Percentiles rank a stretch among this genome's conserved stretches.
These are phyloP conservation scores for Myotis myotis DNA, from an alignment of 2,797 vertebrate genomes.

Conservation along the genomic window DNA sequence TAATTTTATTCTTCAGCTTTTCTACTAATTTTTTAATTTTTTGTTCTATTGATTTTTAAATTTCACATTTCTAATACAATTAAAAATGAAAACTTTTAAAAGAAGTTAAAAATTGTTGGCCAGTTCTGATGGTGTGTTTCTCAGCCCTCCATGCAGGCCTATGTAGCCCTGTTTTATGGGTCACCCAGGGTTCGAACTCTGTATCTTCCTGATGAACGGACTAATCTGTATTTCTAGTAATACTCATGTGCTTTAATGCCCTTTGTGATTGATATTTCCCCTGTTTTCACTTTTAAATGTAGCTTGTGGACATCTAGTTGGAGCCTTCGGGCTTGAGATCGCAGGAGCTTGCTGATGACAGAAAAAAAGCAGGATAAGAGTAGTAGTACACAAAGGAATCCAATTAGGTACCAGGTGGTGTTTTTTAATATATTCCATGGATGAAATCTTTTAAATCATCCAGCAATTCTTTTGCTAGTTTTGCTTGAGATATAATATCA, in stretches of 20 bases:
- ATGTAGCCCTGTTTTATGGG: not conserved
- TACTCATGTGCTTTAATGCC: not conserved
- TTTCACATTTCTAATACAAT: not conserved
- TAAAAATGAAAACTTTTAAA: not conserved
- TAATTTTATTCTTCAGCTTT: not conserved
- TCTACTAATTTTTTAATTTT: not conserved
- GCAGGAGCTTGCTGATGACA: no score
- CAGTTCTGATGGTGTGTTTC: not conserved
- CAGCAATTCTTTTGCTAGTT: no score
- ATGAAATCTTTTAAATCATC: no score
- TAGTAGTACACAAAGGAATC: no score
- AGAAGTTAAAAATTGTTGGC: not conserved
- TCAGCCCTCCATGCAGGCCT: not conserved
- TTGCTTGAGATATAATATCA: no score
- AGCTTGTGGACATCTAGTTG: no score
- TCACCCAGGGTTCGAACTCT: not conserved
- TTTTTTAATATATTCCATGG: no score
- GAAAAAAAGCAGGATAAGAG: no score
- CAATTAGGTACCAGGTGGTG: no score
- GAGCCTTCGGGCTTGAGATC: no score
- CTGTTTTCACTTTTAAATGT: no score
- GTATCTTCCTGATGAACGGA: not conserved
- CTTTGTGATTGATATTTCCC: not conserved
- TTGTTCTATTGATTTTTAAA: not conserved
- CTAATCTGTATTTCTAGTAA: not conserved